A percentile compares a stretch with the other conserved stretches of the same genome.
phyloP scores from a whole-genome alignment of 2,113 vertebrate species.

The Malurus cyaneus region DNA sequence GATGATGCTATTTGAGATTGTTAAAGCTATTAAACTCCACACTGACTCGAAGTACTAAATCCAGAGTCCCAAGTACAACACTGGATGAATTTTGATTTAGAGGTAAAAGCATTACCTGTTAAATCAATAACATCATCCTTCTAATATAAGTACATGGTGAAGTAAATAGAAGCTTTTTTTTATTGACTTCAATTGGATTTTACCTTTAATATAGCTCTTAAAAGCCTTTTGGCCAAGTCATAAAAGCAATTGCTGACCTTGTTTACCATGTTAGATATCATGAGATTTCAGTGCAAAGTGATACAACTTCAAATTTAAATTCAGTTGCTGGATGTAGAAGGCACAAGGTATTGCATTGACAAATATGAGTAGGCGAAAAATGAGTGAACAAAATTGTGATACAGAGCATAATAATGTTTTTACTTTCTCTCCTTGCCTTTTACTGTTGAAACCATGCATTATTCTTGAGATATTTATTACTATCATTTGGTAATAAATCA shows the following conservation, averaged over 20 bases:
- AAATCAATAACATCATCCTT: neutral
- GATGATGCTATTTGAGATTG: neutral
- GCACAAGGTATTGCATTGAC: neutral
- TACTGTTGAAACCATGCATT: neutral
- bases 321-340: neutral
- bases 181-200: neutral
- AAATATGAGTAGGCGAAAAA: neutral
- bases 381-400: neutral
- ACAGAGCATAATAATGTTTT: neutral
- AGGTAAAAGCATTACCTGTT: neutral
- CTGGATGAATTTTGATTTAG: neutral
- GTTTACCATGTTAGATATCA: neutral
- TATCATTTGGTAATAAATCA: neutral
- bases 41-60: neutral
- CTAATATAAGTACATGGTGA: neutral
- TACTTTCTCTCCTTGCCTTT: neutral
- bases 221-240: neutral
- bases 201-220: neutral
- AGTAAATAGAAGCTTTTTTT: neutral
- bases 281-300: neutral
- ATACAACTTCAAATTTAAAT: neutral
- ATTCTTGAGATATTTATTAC: neutral
- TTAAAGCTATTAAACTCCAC: neutral
- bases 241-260: neutral
- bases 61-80: neutral